Conservation (phyloP, 2,888 invertebrate species). For the Yponomeuta cagnagella region DNA sequence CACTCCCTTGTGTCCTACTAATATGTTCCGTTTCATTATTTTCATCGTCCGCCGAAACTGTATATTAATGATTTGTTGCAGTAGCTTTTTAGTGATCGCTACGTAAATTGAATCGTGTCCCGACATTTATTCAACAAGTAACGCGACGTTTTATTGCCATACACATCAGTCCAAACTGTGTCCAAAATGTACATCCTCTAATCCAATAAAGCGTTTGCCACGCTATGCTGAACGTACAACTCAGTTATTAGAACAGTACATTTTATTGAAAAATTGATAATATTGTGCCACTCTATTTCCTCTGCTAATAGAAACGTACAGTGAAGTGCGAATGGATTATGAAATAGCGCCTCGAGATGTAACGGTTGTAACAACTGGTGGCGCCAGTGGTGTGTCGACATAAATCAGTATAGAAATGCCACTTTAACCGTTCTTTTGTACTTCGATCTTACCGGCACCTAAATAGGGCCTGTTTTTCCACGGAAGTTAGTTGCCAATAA, state of each 20-base stretch:
- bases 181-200: slow-evolving; percentile 19
- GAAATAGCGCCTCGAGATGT: slow-evolving; percentile 57
- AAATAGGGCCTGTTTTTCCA: slow-evolving; percentile 8
- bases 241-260: neutral
- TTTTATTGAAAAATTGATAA: slow-evolving; percentile 12
- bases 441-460: neutral
- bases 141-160: slow-evolving; percentile 27
- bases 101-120: slow-evolving; percentile 27
- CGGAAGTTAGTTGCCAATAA: neutral
- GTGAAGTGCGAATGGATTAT: slow-evolving; percentile 36
- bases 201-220: slow-evolving; percentile 17
- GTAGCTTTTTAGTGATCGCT: slow-evolving; percentile 23
- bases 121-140: slow-evolving; percentile 25
- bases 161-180: slow-evolving; percentile 23
- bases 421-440: slow-evolving; percentile 28
- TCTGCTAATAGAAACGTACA: slow-evolving; percentile 42
- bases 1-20: slow-evolving; percentile 47
- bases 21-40: slow-evolving; percentile 41
- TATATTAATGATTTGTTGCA: neutral
- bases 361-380: slow-evolving; percentile 40
- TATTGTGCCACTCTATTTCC: slow-evolving; percentile 28
- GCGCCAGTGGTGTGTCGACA: slow-evolving; percentile 52
- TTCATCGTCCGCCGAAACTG: slow-evolving; percentile 29
- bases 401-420: slow-evolving; percentile 20
- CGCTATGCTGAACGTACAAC: slow-evolving; percentile 1